Evolutionary conservation across 1,140 invertebrate species (phyloP), one percentile per base, ranked within the genome.

Genomic region (Hypsibius dujardini): DNA sequence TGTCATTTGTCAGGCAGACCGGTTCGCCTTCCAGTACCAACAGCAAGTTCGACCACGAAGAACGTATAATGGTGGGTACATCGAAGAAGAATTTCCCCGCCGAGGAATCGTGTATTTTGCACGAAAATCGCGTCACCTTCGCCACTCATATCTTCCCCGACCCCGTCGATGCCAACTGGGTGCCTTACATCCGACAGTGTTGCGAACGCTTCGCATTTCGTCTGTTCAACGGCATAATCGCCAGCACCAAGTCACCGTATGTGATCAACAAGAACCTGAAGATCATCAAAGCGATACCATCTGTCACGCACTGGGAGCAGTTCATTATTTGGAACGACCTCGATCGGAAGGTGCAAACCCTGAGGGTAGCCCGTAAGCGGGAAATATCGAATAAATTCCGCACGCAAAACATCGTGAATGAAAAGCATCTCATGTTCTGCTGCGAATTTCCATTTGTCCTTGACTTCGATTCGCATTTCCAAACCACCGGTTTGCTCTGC

Each of bases 381-480:
- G 42, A 42, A 7, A 42, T 67, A 12, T 14, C 7, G 12, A 67
- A 67, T 42, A 67, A 67, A 67, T 67, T 67, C 42, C 62, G 62
- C 7, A 67, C 62, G 7, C 12, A 67, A 67, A 42, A 7, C 7
- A 14, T 67, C 12, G 7, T 67, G 3, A 42, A 67, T 42, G 62
- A 67, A 42, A 67, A 67, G 42, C 62, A 67, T 42, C 62, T 67
- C 62, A 7, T 67, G 42, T 67, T 14, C 62, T 67, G 62, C 45
- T 67, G 62, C 42, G 62, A 67, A 67, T 67, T 14, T 42, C 62
- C 62, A 7, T 67, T 67, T 42, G 45, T 42, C 62, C 3, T 42
- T 3, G 62, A 67, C 42, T 67, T 67, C 42, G 42, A 14, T 42
- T 3, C 62, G 7, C 62, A 67, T 42, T 67, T 67, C 42, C 62